These are phyloP conservation scores for Daboia siamensis DNA, from an alignment of 2,113 vertebrate genomes.

Conservation along the genomic window DNA sequence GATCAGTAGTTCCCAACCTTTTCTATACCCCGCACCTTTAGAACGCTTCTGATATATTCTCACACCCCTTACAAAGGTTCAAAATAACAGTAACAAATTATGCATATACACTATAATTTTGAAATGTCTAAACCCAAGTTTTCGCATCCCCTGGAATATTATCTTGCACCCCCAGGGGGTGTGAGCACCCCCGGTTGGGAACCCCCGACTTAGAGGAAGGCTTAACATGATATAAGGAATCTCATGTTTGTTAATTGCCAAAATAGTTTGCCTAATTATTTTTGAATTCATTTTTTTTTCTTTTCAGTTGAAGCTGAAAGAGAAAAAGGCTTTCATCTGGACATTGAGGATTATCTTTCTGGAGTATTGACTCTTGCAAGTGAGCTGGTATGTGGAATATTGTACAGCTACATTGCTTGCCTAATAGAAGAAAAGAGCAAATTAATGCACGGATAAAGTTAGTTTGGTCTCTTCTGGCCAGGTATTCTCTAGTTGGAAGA, in stretches of 20 bases:
- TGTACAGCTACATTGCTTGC: background rate
- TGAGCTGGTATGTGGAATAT: constrained; percentile 84
- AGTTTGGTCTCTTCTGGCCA: background rate
- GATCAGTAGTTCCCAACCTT: too few relatives aligned
- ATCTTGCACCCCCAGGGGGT: too few relatives aligned
- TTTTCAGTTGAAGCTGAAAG: constrained; percentile 86
- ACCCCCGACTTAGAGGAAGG: background rate
- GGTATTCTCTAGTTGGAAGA: background rate
- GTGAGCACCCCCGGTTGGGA: too few relatives aligned
- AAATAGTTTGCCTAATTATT: background rate
- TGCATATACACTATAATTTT: too few relatives aligned
- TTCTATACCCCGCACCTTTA: too few relatives aligned
- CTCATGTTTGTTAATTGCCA: background rate
- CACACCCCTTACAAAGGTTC: too few relatives aligned
- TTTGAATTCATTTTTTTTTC: constrained; percentile 32
- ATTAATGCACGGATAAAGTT: background rate
- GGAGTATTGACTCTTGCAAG: constrained; percentile 93
- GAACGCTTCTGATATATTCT: too few relatives aligned
- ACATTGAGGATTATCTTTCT: constrained; percentile 95
- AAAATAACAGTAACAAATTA: too few relatives aligned
- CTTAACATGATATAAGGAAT: background rate
- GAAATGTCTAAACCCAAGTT: too few relatives aligned
- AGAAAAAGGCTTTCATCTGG: constrained; percentile 95
- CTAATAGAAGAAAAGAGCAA: constrained; percentile 5
- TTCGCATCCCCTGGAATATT: too few relatives aligned